These are phyloP conservation scores for Leptogaster cylindrica DNA, from an alignment of 2,888 invertebrate species.

Conservation along the genomic window DNA sequence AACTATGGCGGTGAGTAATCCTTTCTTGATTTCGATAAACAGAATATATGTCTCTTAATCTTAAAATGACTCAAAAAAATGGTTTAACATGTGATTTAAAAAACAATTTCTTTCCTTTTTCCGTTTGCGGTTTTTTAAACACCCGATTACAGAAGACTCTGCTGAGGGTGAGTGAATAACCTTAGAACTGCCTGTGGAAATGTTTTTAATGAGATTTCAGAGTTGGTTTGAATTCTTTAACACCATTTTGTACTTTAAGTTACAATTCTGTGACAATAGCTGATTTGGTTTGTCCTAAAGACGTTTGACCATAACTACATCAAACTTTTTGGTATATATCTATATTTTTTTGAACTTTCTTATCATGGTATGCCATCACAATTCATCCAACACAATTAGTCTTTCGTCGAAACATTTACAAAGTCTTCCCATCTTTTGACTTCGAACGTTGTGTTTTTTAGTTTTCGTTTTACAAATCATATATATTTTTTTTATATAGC, in stretches of 20 bases:
- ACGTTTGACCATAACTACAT: conserved; percentile 11
- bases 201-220: conserved; percentile 22
- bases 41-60: background rate
- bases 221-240: conserved; percentile 17
- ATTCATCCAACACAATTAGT: conserved; percentile 12
- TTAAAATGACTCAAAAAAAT: background rate
- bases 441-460: too few relatives aligned
- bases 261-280: conserved; percentile 15
- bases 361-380: conserved; percentile 14
- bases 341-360: conserved; percentile 10
- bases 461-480: too few relatives aligned
- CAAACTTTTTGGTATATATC: background rate
- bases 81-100: background rate
- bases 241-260: conserved; percentile 3
- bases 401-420: too few relatives aligned
- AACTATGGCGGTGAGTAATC: conserved; percentile 80
- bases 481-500: too few relatives aligned
- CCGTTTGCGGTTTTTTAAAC: conserved; percentile 35
- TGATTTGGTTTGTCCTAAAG: conserved; percentile 13
- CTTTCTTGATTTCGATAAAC: background rate
- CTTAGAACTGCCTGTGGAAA: conserved; percentile 32
- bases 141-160: conserved; percentile 57
- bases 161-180: conserved; percentile 60
- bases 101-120: conserved; percentile 35
- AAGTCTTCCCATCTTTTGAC: too few relatives aligned